phyloP scores from a whole-genome alignment of 2,113 vertebrate genomes.

The Vulpes lagopus region DNA sequence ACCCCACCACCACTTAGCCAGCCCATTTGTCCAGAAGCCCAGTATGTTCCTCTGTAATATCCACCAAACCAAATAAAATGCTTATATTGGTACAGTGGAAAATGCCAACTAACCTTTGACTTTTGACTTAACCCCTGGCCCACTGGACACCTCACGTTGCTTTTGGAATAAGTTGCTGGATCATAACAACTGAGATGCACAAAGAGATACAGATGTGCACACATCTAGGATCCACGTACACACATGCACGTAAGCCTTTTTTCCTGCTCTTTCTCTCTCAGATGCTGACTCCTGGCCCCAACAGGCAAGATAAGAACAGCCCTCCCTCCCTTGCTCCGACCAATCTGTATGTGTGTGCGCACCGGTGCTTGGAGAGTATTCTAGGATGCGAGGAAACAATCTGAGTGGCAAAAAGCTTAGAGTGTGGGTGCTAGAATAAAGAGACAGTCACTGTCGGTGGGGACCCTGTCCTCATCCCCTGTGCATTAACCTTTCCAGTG shows the following conservation, averaged over 20 bases:
- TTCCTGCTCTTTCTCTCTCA: background rate
- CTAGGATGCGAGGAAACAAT: background rate
- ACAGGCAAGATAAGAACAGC: background rate
- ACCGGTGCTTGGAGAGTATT: background rate
- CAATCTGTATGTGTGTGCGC: background rate
- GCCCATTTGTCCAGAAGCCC: constrained; percentile 40
- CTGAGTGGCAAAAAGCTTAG: background rate
- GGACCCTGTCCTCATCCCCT: background rate
- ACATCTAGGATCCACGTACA: background rate
- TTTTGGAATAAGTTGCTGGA: constrained; percentile 30
- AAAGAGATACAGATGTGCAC: background rate
- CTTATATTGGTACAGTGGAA: background rate
- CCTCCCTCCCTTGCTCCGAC: background rate
- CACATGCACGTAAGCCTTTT: background rate
- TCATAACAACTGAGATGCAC: background rate
- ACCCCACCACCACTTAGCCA: background rate
- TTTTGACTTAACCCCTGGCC: constrained; percentile 42
- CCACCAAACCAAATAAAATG: constrained; percentile 32
- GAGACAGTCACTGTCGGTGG: background rate
- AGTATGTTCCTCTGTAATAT: background rate
- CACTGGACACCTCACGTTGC: background rate
- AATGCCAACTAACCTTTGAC: constrained; percentile 47
- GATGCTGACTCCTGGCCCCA: background rate
- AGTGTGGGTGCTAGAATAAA: background rate
- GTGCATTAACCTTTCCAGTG: background rate